phyloP scores from a whole-genome alignment of 2,797 vertebrate species.

The Halcyon leucocephala region DNA sequence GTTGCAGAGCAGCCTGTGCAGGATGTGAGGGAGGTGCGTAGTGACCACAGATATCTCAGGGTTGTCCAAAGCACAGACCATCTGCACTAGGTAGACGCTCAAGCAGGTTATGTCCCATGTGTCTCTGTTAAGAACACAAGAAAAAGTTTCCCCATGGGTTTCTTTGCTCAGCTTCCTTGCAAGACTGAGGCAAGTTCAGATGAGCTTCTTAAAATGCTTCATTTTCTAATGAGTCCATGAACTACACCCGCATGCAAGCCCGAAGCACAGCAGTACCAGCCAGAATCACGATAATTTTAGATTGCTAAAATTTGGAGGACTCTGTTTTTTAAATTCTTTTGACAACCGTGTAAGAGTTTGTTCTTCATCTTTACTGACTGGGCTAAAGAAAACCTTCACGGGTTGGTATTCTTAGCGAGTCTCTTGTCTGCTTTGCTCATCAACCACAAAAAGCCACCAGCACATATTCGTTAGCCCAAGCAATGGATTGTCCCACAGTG shows the following conservation, averaged over 20 bases:
- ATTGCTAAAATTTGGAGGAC: background rate
- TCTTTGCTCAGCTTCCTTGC: background rate
- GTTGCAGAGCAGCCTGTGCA: background rate
- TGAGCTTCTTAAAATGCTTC: background rate
- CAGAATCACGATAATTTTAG: background rate
- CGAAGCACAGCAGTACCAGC: background rate
- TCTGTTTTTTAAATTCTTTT: background rate
- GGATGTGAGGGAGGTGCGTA: background rate
- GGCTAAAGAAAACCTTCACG: background rate
- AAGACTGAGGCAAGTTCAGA: background rate
- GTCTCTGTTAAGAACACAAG: background rate
- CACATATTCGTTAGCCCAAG: background rate
- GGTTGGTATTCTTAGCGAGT: background rate
- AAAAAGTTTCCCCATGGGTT: background rate
- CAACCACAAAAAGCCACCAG: background rate
- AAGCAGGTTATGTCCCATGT: accelerated
- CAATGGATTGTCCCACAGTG: too few species aligned
- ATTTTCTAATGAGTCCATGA: background rate
- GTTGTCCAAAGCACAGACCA: background rate
- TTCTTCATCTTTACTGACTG: background rate
- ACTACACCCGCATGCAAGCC: accelerated
- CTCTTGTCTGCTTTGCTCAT: background rate
- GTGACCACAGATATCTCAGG: background rate
- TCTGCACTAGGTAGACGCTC: background rate
- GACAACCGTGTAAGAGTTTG: background rate